A percentile compares a stretch with the other conserved stretches of the same genome.
phyloP scores from a whole-genome alignment of 2,888 invertebrate genomes.

The Gnatocerus cornutus region DNA sequence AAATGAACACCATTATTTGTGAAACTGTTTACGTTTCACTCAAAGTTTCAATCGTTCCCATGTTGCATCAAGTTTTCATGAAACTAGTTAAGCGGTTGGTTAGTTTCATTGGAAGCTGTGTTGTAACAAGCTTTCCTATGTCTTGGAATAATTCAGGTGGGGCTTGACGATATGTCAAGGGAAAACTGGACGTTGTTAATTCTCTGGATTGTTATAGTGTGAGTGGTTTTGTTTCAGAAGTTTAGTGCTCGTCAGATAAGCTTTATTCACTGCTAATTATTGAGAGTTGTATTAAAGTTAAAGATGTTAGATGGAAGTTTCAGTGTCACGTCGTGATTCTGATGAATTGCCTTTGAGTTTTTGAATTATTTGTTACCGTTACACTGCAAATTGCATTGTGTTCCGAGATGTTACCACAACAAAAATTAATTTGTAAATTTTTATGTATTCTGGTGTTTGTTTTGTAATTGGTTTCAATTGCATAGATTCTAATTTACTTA shows the following conservation, averaged over 20 bases:
- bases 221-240: slow-evolving; percentile 11
- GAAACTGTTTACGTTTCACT: slow-evolving; percentile 29
- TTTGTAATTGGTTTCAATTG: too few relatives aligned
- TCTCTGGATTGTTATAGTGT: slow-evolving; percentile 9
- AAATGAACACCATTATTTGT: slow-evolving; percentile 18
- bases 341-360: too few relatives aligned
- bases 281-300: slow-evolving; percentile 1
- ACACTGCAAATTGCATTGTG: too few relatives aligned
- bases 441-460: too few relatives aligned
- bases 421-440: too few relatives aligned
- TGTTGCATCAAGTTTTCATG: slow-evolving; percentile 28
- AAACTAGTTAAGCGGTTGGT: slow-evolving; percentile 31
- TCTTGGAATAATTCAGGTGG: slow-evolving; percentile 30
- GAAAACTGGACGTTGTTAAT: slow-evolving; percentile 8
- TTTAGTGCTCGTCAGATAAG: background rate
- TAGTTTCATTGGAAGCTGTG: slow-evolving; percentile 26
- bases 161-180: slow-evolving; percentile 12
- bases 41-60: slow-evolving; percentile 33
- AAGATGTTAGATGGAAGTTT: background rate
- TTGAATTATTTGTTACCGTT: too few relatives aligned
- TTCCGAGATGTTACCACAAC: too few relatives aligned
- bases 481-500: too few relatives aligned
- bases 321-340: slow-evolving; percentile 1
- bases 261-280: slow-evolving; percentile 5
- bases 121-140: slow-evolving; percentile 33